Evolutionary conservation across 2,113 vertebrate species (phyloP).

Genomic region (Hippocampus barbouri): DNA sequence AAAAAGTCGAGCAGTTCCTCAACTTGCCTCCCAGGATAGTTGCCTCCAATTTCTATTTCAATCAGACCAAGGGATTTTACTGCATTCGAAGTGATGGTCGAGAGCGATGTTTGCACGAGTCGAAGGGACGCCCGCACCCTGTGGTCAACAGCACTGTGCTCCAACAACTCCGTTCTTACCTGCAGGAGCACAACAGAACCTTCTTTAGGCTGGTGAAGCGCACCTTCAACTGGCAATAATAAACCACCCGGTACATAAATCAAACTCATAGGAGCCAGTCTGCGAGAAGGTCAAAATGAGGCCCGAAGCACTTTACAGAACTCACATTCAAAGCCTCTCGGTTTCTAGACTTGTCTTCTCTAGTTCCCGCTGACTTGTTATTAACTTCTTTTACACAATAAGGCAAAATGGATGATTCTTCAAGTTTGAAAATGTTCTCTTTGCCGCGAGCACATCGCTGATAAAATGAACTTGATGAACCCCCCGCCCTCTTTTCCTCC

Average conservation of each 20-base stretch:
- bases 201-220: constrained; percentile 89
- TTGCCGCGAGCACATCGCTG: constrained; percentile 55
- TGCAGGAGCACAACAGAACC: constrained; percentile 86
- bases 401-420: constrained; percentile 41
- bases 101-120: constrained; percentile 90
- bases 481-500: constrained; percentile 19
- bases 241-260: not conserved
- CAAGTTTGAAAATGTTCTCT: constrained; percentile 57
- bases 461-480: constrained; percentile 55
- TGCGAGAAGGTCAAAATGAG: constrained; percentile 12
- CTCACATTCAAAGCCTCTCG: constrained; percentile 33
- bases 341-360: constrained; percentile 52
- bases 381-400: constrained; percentile 42
- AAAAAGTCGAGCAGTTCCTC: constrained; percentile 87
- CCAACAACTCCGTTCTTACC: constrained; percentile 83
- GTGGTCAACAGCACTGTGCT: constrained; percentile 83
- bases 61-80: constrained; percentile 93
- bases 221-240: constrained; percentile 86
- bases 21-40: constrained; percentile 83
- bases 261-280: constrained; percentile 28
- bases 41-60: constrained; percentile 92
- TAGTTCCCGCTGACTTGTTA: constrained; percentile 46
- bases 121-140: constrained; percentile 88
- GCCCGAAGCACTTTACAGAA: constrained; percentile 62
- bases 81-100: constrained; percentile 88